Percentiles rank a stretch among this genome's conserved stretches.
phyloP scores from a whole-genome alignment of 2,113 vertebrate species.

The Nycticebus coucang region DNA sequence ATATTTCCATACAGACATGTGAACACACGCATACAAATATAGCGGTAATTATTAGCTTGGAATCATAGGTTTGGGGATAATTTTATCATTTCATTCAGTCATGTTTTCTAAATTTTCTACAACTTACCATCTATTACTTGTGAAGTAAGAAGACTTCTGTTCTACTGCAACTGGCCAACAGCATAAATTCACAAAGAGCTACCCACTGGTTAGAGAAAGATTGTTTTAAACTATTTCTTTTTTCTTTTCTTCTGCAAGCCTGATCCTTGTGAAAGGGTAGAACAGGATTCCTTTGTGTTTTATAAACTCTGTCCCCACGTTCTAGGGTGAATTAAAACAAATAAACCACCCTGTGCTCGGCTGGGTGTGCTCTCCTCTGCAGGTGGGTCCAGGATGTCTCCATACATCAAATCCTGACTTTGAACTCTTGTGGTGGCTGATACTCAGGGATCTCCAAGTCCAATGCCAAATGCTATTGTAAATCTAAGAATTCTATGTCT shows the following conservation, averaged over 20 bases:
- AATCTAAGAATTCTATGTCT: neutral
- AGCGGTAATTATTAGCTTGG: neutral
- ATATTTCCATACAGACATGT: neutral
- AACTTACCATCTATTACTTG: neutral
- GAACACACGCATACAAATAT: neutral
- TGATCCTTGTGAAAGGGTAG: neutral
- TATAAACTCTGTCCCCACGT: too few relatives aligned
- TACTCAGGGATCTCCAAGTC: neutral
- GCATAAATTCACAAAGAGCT: neutral
- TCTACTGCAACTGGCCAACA: neutral
- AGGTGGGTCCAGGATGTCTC: neutral
- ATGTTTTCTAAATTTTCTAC: neutral
- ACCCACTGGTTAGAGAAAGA: neutral
- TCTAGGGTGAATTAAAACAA: neutral
- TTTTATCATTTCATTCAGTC: neutral
- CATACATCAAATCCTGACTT: neutral
- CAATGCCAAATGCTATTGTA: rapidly evolving
- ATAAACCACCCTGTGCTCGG: neutral
- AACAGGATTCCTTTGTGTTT: neutral
- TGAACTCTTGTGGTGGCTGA: neutral
- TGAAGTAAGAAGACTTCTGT: neutral
- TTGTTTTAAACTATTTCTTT: neutral
- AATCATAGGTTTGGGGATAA: neutral
- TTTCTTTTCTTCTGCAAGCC: neutral
- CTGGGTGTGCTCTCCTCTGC: too few relatives aligned